Conservation (phyloP, 2,113 vertebrate genomes). For the Lota lota region DNA sequence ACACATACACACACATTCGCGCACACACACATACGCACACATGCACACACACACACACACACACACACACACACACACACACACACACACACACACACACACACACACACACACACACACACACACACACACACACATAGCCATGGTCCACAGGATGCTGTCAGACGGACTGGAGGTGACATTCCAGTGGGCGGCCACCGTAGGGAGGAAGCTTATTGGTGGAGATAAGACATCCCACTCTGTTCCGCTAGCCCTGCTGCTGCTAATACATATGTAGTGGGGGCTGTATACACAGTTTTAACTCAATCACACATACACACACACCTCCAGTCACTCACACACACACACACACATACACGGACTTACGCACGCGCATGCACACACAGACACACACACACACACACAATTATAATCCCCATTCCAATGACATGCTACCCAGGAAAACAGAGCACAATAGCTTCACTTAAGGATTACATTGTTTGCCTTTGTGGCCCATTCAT, state of each 20-base stretch:
- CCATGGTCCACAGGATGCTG: slow-evolving; percentile 9
- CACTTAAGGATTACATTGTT: slow-evolving; percentile 31
- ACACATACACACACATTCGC: not conserved
- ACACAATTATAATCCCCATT: slow-evolving; percentile 14
- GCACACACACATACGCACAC: slow-evolving; percentile 10
- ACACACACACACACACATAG: slow-evolving; percentile 5
- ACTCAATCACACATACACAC: not conserved
- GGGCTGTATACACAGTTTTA: not conserved
- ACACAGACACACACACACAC: too few species aligned
- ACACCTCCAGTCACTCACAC: slow-evolving; percentile 17
- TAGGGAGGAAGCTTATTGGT: slow-evolving; percentile 7
- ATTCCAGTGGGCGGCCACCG: slow-evolving; percentile 28
- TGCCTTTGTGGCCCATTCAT: slow-evolving; percentile 12
- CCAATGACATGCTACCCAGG: slow-evolving; percentile 33
- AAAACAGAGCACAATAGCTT: slow-evolving; percentile 36
- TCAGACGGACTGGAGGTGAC: slow-evolving; percentile 44
- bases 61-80: not conserved
- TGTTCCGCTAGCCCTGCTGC: not conserved
- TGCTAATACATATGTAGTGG: slow-evolving; percentile 15
- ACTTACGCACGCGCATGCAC: slow-evolving; percentile 12
- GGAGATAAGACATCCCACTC: slow-evolving; percentile 8
- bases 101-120: slow-evolving; percentile 21
- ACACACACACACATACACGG: not conserved
- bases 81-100: slow-evolving; percentile 22
- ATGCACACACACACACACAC: slow-evolving; percentile 13